phyloP scores from a whole-genome alignment of 2,113 vertebrate species.

The Neolamprologus cancellatus region DNA sequence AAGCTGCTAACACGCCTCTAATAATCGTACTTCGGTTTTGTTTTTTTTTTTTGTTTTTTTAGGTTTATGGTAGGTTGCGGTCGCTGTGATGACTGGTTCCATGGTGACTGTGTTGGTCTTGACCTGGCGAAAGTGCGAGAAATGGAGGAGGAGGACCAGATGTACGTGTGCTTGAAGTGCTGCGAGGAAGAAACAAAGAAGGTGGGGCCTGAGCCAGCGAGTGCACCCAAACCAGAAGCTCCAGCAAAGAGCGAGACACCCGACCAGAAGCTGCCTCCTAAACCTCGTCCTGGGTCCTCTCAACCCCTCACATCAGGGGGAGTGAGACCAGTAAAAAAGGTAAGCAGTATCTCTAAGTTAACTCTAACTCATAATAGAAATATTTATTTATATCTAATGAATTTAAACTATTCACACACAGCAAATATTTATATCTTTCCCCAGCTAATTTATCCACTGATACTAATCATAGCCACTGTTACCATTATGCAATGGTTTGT shows the following conservation, averaged over 20 bases:
- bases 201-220: slow-evolving; percentile 53
- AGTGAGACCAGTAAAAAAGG: slow-evolving; percentile 84
- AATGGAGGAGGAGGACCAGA: slow-evolving; percentile 96
- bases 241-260: slow-evolving; percentile 57
- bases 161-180: slow-evolving; percentile 93
- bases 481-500: slow-evolving; percentile 40
- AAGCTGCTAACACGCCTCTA: neutral
- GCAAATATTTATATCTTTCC: slow-evolving; percentile 25
- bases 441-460: slow-evolving; percentile 51
- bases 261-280: slow-evolving; percentile 71
- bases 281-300: slow-evolving; percentile 66
- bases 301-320: slow-evolving; percentile 64
- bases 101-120: slow-evolving; percentile 93
- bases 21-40: neutral
- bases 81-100: slow-evolving; percentile 97
- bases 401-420: neutral
- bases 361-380: neutral
- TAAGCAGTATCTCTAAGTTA: slow-evolving; percentile 37
- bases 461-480: slow-evolving; percentile 52
- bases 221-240: slow-evolving; percentile 48
- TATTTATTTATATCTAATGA: neutral
- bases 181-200: slow-evolving; percentile 89
- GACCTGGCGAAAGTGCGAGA: slow-evolving; percentile 89
- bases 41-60: neutral
- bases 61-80: slow-evolving; percentile 99